A percentile compares a stretch with the other conserved stretches of the same genome.
phyloP scores from a whole-genome alignment of 2,113 vertebrate genomes.

The Campylomormyrus tamandua region DNA sequence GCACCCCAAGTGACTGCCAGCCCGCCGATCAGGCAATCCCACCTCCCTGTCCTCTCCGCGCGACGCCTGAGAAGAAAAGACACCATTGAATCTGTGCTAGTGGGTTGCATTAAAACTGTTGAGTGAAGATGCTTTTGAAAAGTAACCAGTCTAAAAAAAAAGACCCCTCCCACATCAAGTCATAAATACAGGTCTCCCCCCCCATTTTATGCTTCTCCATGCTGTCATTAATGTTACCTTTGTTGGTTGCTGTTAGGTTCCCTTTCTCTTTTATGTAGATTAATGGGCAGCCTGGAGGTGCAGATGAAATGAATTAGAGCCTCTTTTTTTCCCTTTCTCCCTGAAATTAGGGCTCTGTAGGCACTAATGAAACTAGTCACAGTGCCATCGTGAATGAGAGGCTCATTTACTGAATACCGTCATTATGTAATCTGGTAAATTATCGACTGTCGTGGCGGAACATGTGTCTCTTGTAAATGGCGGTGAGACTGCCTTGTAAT shows the following conservation, averaged over 20 bases:
- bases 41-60: not conserved
- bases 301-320: conserved; percentile 3
- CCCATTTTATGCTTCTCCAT: not conserved
- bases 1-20: not conserved
- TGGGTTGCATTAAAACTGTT: not conserved
- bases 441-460: not conserved
- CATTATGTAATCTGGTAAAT: conserved; percentile 9
- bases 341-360: not conserved
- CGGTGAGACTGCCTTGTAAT: not conserved
- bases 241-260: not conserved
- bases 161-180: not conserved
- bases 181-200: conserved; percentile 1
- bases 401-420: not conserved
- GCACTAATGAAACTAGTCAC: not conserved
- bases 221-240: not conserved
- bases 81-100: not conserved
- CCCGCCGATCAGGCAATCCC: not conserved
- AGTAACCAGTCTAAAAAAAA: conserved; percentile 6
- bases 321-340: not conserved
- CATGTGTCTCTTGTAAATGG: not conserved
- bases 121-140: not conserved
- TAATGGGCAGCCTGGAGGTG: not conserved
- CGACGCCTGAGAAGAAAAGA: not conserved
- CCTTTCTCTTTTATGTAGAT: conserved; percentile 1
- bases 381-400: not conserved